These are phyloP conservation scores for Morelia viridis DNA, from an alignment of 2,797 vertebrate genomes.

Conservation along the genomic window DNA sequence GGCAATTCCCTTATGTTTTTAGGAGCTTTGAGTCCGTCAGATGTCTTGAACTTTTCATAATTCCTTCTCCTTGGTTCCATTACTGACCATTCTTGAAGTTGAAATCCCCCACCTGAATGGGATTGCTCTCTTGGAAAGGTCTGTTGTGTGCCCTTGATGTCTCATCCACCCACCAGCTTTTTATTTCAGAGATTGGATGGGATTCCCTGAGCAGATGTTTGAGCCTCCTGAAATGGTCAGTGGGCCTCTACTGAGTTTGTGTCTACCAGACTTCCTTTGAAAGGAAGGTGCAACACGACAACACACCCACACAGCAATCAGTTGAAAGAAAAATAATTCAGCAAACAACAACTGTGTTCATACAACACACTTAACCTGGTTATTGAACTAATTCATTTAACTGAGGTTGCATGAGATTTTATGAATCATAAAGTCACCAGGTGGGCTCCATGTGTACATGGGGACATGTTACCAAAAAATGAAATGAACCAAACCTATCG, in stretches of 20 bases:
- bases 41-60: too few species aligned
- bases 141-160: too few species aligned
- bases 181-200: background rate
- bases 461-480: background rate
- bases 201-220: background rate
- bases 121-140: too few species aligned
- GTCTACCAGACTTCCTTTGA: background rate
- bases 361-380: background rate
- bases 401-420: background rate
- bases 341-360: background rate
- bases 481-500: background rate
- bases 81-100: background rate
- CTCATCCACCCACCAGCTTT: background rate
- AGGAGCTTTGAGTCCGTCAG: too few species aligned
- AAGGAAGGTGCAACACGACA: accelerated
- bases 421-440: background rate
- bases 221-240: background rate
- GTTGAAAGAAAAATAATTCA: background rate
- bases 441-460: background rate
- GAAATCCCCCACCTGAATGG: background rate
- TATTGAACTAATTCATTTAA: background rate
- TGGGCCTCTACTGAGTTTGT: background rate
- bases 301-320: background rate
- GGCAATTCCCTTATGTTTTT: too few species aligned
- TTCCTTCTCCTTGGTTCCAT: too few species aligned